A percentile compares a stretch with the other conserved stretches of the same genome.
phyloP scores from a whole-genome alignment of 2,797 vertebrate species.

The Propithecus deckenii region DNA sequence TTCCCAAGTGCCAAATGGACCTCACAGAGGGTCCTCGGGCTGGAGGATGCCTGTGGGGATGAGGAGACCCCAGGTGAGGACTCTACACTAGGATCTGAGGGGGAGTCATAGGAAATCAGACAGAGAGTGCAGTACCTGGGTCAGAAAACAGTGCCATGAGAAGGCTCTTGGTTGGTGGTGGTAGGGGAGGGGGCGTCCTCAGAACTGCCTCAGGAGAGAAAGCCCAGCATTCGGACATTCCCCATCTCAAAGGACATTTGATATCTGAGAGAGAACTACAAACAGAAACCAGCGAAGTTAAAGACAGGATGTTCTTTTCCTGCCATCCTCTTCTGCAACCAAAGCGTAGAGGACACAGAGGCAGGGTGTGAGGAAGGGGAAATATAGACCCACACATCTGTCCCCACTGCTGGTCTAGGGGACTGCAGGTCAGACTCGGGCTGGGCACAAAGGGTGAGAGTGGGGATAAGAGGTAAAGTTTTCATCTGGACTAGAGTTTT shows the following conservation, averaged over 20 bases:
- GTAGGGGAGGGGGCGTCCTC: not conserved
- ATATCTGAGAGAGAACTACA: not conserved
- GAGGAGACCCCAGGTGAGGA: not conserved
- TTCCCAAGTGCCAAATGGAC: not conserved
- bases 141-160: not conserved
- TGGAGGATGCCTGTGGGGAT: rapidly evolving
- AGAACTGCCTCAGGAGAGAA: not conserved
- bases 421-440: not conserved
- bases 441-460: not conserved
- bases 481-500: not conserved
- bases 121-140: not conserved
- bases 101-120: not conserved
- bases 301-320: not conserved
- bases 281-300: not conserved
- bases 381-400: not conserved
- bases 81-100: not conserved
- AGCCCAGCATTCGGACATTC: not conserved
- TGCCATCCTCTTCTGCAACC: not conserved
- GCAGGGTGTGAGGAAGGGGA: not conserved
- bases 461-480: not conserved
- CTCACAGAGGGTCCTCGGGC: not conserved
- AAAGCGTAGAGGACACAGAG: not conserved
- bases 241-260: not conserved
- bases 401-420: not conserved
- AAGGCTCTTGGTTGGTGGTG: too few relatives aligned